Evolutionary conservation across 2,888 invertebrate genomes (phyloP).

Genomic region (Baronia brevicornis): DNA sequence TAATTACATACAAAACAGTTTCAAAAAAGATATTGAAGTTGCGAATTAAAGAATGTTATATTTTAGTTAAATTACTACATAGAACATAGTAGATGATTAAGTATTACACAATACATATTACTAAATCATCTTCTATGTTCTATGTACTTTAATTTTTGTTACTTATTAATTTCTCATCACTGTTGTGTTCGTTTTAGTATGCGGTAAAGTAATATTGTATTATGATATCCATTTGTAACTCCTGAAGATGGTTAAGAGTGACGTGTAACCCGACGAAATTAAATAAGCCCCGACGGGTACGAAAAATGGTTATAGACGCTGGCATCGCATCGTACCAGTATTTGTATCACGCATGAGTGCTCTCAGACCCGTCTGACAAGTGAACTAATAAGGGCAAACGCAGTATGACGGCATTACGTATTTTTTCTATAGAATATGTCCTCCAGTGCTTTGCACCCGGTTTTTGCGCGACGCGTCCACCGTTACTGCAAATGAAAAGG

Average conservation of each 20-base stretch:
- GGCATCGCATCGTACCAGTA: constrained; percentile 18
- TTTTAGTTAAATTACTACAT: no score
- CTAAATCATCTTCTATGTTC: no score
- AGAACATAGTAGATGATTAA: no score
- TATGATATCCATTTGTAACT: constrained; percentile 11
- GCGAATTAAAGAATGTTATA: no score
- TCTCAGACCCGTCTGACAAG: constrained; percentile 34
- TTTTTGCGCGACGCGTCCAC: constrained; percentile 25
- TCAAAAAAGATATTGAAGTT: no score
- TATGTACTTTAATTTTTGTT: no score
- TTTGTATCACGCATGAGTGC: constrained; percentile 36
- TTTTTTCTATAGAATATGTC: constrained; percentile 45
- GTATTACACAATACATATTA: no score
- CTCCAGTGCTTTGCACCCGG: constrained; percentile 50
- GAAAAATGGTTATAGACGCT: constrained; percentile 2
- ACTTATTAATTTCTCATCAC: no score
- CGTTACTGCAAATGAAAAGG: no score
- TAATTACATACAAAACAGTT: no score
- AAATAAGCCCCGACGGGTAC: constrained; percentile 11
- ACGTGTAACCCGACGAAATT: constrained; percentile 18
- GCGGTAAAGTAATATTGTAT: constrained; percentile 15
- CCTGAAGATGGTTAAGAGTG: no score
- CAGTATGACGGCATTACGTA: constrained; percentile 49
- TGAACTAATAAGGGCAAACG: constrained; percentile 55
- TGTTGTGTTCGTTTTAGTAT: no score